A percentile compares a stretch with the other conserved stretches of the same genome.
These are phyloP conservation scores for Pseudomugil tenellus DNA, from an alignment of 2,797 vertebrate species.

Conservation along the genomic window DNA sequence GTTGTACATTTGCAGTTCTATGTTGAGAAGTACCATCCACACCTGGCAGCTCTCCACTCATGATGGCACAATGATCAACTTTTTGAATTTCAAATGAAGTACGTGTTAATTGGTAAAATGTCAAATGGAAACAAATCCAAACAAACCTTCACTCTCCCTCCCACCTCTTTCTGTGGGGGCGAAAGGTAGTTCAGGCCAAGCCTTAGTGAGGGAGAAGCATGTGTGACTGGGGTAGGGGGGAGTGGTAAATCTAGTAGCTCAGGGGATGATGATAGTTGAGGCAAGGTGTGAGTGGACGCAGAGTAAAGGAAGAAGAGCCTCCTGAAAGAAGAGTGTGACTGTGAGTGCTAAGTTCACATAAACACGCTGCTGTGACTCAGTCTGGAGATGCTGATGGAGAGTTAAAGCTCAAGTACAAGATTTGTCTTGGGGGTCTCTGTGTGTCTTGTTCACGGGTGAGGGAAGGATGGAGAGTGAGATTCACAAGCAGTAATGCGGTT, in stretches of 20 bases:
- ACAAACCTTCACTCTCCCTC: conserved; percentile 3
- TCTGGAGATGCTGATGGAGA: conserved; percentile 19
- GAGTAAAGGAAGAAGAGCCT: conserved; percentile 3
- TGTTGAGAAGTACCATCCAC: conserved; percentile 17
- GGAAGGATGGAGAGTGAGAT: too few relatives aligned
- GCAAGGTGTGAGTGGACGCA: neutral
- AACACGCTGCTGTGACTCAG: neutral
- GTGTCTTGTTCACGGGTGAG: too few relatives aligned
- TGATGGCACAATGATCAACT: conserved; percentile 19
- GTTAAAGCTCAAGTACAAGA: conserved; percentile 6
- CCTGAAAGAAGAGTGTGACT: conserved; percentile 20
- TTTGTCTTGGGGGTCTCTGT: too few relatives aligned
- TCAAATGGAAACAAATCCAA: conserved; percentile 38
- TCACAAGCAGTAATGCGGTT: too few relatives aligned
- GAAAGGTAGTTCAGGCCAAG: conserved; percentile 2
- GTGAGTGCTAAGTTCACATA: neutral
- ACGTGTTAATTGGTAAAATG: conserved; percentile 38
- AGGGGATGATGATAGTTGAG: conserved; percentile 14
- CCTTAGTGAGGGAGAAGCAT: conserved; percentile 18
- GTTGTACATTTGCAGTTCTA: conserved; percentile 37
- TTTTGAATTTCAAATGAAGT: conserved; percentile 42
- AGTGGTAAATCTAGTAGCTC: conserved; percentile 7
- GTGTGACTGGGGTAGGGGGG: conserved; percentile 8
- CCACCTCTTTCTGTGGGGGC: neutral
- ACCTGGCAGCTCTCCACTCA: conserved; percentile 38